Conservation (phyloP, 1,140 invertebrate species). For the Drosophila suzukii region DNA sequence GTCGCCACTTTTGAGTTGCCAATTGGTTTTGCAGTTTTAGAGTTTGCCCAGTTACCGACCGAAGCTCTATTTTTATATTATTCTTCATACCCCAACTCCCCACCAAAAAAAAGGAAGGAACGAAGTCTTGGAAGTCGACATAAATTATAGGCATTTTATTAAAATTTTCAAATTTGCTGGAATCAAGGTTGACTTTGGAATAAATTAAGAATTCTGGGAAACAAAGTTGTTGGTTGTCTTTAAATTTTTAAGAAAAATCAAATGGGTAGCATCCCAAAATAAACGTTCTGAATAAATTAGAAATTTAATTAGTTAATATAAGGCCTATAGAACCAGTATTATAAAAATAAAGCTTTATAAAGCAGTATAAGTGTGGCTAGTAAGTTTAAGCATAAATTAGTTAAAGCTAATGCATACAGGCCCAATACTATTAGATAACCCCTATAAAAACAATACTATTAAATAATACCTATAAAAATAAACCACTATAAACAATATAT, state of each 20-base stretch:
- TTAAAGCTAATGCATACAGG: no score
- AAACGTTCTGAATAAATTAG: not conserved
- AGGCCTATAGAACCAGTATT: no score
- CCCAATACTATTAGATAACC: no score
- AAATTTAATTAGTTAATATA: not conserved
- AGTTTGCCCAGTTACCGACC: conserved; percentile 25
- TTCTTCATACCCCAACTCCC: not conserved
- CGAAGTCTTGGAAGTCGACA: not conserved
- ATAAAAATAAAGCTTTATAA: no score
- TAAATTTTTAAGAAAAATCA: not conserved
- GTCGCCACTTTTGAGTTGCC: conserved; percentile 20
- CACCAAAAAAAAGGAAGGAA: not conserved
- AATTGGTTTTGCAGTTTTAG: conserved; percentile 32
- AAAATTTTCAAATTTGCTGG: not conserved
- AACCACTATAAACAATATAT: no score
- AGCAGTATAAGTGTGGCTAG: no score
- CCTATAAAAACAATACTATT: no score
- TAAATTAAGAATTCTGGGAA: not conserved
- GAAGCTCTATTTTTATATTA: conserved; percentile 10
- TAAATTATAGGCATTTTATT: not conserved
- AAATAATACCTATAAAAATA: no score
- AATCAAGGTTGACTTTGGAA: not conserved
- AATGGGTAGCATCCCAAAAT: no score
- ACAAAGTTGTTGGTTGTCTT: not conserved
- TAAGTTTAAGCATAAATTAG: no score